A percentile compares a stretch with the other conserved stretches of the same genome.
phyloP scores from a whole-genome alignment of 2,797 vertebrate species.

The Sphaeramia orbicularis region DNA sequence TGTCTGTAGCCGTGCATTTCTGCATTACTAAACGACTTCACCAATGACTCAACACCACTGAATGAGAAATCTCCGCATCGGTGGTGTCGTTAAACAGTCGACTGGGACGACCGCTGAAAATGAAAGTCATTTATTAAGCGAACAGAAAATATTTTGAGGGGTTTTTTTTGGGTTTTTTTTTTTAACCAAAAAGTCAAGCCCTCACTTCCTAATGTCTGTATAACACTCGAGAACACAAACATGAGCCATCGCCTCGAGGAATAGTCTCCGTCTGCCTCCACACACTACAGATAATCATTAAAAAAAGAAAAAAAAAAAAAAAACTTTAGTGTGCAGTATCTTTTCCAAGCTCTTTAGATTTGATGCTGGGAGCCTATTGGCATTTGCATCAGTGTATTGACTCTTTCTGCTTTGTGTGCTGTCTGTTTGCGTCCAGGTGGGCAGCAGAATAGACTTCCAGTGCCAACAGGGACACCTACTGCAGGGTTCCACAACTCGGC shows the following conservation, averaged over 20 bases:
- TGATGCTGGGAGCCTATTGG: slow-evolving; percentile 67
- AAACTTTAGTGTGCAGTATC: slow-evolving; percentile 47
- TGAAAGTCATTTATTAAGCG: slow-evolving; percentile 40
- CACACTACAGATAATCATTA: slow-evolving; percentile 69
- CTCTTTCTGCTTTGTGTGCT: slow-evolving; percentile 59
- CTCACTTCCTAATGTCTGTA: slow-evolving; percentile 46
- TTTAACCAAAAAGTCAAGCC: slow-evolving; percentile 8
- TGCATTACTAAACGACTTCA: slow-evolving; percentile 51
- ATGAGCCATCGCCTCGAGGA: slow-evolving; percentile 57
- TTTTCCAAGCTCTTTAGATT: slow-evolving; percentile 65
- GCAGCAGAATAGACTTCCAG: slow-evolving; percentile 92
- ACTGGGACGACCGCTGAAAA: slow-evolving; percentile 26
- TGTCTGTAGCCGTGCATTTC: slow-evolving; percentile 38
- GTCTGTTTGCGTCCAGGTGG: slow-evolving; percentile 86
- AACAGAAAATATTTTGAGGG: slow-evolving; percentile 17
- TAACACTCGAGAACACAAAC: slow-evolving; percentile 54
- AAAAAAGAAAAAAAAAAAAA: slow-evolving; percentile 22
- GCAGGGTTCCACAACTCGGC: slow-evolving; percentile 94
- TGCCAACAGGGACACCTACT: slow-evolving; percentile 96
- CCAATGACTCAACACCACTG: slow-evolving; percentile 31
- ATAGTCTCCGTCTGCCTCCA: slow-evolving; percentile 61
- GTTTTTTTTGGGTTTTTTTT: slow-evolving; percentile 11
- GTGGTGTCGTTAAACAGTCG: slow-evolving; percentile 13
- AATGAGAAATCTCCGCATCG: slow-evolving; percentile 24
- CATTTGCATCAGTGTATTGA: slow-evolving; percentile 78